These are phyloP conservation scores for Taenaris catops DNA, from an alignment of 2,888 invertebrate species.

Conservation along the genomic window DNA sequence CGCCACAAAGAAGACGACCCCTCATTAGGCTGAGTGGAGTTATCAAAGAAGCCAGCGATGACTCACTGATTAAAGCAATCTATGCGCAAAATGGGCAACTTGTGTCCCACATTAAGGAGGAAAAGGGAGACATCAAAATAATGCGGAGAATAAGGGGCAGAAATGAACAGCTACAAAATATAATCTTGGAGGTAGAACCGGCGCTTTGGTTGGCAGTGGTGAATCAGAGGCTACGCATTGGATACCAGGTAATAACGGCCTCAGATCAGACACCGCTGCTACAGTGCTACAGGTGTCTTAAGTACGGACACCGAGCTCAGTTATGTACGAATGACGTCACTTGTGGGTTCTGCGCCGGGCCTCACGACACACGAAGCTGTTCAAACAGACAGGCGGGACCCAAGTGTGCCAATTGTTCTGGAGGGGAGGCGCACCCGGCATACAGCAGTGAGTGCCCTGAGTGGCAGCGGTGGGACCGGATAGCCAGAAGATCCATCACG, in stretches of 20 bases:
- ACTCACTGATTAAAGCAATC: neutral
- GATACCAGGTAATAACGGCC: neutral
- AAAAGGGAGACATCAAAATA: neutral
- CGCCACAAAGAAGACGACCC: neutral
- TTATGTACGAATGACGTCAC: neutral
- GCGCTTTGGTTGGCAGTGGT: neutral
- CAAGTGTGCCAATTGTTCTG: constrained; percentile 18
- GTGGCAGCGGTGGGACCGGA: constrained; percentile 1
- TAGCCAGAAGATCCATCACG: neutral
- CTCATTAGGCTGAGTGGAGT: neutral
- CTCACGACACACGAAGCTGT: neutral
- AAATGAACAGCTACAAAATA: neutral
- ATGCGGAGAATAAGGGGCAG: neutral
- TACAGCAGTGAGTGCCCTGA: neutral
- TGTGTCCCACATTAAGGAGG: no score
- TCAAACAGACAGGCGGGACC: neutral
- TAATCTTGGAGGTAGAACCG: neutral
- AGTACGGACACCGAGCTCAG: neutral
- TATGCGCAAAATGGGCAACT: neutral
- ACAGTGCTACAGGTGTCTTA: neutral
- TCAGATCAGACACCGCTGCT: neutral
- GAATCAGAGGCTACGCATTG: neutral
- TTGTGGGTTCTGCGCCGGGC: neutral
- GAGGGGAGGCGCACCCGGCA: neutral
- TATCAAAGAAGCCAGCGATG: neutral